Evolutionary conservation across 2,888 invertebrate species (phyloP).

Genomic region (Argynnis bischoffii): DNA sequence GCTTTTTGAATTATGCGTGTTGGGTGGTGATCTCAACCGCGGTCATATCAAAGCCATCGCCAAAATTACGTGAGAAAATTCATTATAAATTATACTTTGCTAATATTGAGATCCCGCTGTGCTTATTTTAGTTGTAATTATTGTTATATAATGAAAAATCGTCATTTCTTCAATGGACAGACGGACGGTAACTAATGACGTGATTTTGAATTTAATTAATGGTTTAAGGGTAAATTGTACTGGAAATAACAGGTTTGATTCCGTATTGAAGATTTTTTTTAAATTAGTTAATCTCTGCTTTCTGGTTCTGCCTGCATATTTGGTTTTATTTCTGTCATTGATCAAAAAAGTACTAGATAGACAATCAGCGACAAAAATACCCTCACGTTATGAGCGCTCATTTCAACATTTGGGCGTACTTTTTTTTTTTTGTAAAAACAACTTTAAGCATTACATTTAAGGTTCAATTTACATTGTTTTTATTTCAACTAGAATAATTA

Average conservation of each 20-base stretch:
- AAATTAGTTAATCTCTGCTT: too few species aligned
- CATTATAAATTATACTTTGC: conserved; percentile 13
- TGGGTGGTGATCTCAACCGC: neutral
- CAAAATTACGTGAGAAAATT: neutral
- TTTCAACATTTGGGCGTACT: too few species aligned
- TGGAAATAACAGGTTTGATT: neutral
- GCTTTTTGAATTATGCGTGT: neutral
- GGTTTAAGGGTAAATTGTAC: conserved; percentile 34
- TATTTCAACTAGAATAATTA: too few species aligned
- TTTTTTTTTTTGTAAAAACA: too few species aligned
- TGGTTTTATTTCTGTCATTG: too few species aligned
- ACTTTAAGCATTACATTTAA: too few species aligned
- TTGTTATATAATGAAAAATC: conserved; percentile 44
- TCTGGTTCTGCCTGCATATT: too few species aligned
- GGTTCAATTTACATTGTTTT: too few species aligned
- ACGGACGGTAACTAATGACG: conserved; percentile 44
- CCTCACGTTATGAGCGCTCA: too few species aligned
- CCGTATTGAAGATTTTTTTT: too few species aligned
- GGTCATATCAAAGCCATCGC: neutral
- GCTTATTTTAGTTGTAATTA: conserved; percentile 38
- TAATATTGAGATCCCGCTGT: conserved; percentile 27
- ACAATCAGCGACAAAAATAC: too few species aligned
- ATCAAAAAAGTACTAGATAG: too few species aligned
- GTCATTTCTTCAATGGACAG: conserved; percentile 36
- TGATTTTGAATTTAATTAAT: conserved; percentile 45